These are phyloP conservation scores for Clepsis dumicolana DNA, from an alignment of 2,888 invertebrate species.

Conservation along the genomic window DNA sequence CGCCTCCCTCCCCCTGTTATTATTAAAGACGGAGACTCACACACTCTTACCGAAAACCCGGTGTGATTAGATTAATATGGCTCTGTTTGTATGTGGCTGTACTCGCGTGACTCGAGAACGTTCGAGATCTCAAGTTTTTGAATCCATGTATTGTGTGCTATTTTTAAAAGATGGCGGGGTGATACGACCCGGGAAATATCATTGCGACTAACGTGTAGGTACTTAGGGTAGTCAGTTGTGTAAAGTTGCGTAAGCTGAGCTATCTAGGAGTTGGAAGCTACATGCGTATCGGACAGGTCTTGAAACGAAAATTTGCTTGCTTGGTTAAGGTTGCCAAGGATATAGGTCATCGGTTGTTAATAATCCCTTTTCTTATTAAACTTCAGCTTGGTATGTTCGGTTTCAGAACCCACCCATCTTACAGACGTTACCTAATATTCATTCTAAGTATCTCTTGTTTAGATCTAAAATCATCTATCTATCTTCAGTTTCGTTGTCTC, in stretches of 20 bases:
- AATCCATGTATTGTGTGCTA: constrained; percentile 31
- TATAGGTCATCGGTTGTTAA: too few species aligned
- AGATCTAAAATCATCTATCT: too few species aligned
- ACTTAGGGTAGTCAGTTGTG: too few species aligned
- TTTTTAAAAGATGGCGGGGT: constrained; percentile 32
- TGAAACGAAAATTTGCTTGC: background rate
- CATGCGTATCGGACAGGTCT: background rate
- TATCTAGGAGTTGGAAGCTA: background rate
- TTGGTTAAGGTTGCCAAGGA: too few species aligned
- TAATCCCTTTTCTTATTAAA: too few species aligned
- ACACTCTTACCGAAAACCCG: constrained; percentile 79
- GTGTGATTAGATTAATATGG: constrained; percentile 86
- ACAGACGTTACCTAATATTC: too few species aligned
- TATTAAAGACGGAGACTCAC: constrained; percentile 86
- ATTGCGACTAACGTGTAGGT: constrained; percentile 7
- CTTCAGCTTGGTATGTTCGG: too few species aligned
- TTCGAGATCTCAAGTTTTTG: constrained; percentile 25
- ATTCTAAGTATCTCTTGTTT: too few species aligned
- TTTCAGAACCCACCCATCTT: too few species aligned
- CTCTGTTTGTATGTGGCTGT: constrained; percentile 56
- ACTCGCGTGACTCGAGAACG: constrained; percentile 18
- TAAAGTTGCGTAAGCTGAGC: background rate
- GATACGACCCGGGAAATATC: constrained; percentile 16
- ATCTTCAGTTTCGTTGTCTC: too few species aligned
- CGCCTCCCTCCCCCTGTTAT: constrained; percentile 74